Conservation (phyloP, 2,113 vertebrate genomes). For the Oreotrochilus melanogaster region DNA sequence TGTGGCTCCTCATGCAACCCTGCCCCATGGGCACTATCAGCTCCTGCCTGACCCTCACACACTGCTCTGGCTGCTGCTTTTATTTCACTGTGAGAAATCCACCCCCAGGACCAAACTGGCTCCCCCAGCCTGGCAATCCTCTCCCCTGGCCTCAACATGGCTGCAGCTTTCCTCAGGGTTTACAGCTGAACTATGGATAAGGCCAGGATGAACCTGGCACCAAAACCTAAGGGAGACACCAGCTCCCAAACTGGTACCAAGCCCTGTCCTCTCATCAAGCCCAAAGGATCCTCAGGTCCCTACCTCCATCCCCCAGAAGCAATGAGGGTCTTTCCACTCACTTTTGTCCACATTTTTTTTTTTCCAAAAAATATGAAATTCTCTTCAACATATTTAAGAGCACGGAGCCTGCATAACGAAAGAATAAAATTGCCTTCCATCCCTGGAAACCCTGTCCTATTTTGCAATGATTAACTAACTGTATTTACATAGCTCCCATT, state of each 20-base stretch:
- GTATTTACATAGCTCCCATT: slow-evolving; percentile 34
- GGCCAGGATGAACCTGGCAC: fast-evolving
- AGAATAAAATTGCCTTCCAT: not conserved
- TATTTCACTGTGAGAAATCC: not conserved
- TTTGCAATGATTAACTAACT: slow-evolving; percentile 35
- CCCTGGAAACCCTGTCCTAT: slow-evolving; percentile 10
- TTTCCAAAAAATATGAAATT: fast-evolving
- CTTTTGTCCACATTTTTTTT: not conserved
- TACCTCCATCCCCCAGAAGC: not conserved
- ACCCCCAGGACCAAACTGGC: not conserved
- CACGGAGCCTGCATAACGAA: not conserved
- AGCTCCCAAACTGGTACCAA: not conserved
- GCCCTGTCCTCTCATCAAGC: not conserved
- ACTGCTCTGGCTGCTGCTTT: not conserved
- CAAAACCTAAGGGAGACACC: not conserved
- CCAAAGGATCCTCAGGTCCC: not conserved
- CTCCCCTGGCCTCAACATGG: not conserved
- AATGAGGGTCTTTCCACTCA: not conserved
- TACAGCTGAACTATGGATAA: not conserved
- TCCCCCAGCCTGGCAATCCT: not conserved
- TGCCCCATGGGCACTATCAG: fast-evolving
- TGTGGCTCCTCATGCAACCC: not conserved
- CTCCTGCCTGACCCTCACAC: not conserved
- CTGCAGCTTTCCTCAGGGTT: fast-evolving
- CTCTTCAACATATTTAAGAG: not conserved